Conservation (phyloP, 2,113 vertebrate genomes). For the Nothoprocta perdicaria region DNA sequence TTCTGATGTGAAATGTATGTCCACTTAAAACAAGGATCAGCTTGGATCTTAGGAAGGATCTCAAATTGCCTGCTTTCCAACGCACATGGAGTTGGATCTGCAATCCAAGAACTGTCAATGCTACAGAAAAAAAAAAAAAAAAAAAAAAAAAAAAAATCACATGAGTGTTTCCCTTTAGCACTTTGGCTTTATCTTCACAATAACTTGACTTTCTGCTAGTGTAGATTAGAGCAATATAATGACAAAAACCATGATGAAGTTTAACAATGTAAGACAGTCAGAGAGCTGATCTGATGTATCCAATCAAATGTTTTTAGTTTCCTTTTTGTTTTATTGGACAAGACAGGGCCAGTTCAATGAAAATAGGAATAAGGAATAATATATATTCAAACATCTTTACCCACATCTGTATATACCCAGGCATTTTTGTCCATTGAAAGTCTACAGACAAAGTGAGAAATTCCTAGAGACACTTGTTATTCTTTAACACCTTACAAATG, state of each 20-base stretch:
- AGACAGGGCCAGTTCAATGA: neutral
- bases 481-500: neutral
- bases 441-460: neutral
- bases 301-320: neutral
- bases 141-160: neutral
- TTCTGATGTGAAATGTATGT: neutral
- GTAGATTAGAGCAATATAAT: neutral
- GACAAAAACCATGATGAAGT: constrained; percentile 11
- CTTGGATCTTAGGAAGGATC: neutral
- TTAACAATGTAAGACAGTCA: neutral
- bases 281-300: neutral
- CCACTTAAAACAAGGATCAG: neutral
- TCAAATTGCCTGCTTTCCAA: neutral
- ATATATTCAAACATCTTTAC: neutral
- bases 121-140: neutral
- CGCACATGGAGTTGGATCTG: neutral
- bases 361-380: neutral
- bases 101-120: constrained; percentile 6
- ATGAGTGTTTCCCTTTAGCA: neutral
- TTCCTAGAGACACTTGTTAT: neutral
- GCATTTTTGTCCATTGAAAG: neutral
- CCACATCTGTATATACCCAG: accelerated
- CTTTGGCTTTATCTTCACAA: constrained; percentile 10
- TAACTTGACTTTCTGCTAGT: neutral
- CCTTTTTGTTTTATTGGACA: neutral